Conservation (phyloP, 2,113 vertebrate species). For the Gavia stellata region DNA sequence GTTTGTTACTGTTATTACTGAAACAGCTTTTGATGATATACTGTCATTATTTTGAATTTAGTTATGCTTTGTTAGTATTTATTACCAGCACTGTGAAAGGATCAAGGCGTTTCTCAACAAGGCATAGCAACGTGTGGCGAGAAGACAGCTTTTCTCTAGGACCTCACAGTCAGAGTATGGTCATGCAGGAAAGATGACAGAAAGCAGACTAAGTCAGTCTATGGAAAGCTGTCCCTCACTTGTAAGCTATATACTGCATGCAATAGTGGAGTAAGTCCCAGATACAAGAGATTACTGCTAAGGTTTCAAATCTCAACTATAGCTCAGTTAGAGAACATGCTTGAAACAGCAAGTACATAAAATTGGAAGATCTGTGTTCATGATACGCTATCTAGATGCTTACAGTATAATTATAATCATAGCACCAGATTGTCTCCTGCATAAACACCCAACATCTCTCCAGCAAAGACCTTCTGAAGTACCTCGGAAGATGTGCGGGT, state of each 20-base stretch:
- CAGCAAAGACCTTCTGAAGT: background rate
- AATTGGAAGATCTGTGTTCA: background rate
- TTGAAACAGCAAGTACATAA: background rate
- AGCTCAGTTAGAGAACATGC: background rate
- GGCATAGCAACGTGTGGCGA: rapidly evolving
- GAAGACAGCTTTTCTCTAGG: background rate
- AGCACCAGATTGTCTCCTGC: background rate
- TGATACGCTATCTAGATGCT: background rate
- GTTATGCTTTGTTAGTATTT: background rate
- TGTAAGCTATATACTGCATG: background rate
- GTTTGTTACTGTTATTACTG: background rate
- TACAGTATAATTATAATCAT: background rate
- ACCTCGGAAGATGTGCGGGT: background rate
- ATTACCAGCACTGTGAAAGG: background rate
- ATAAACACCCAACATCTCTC: background rate
- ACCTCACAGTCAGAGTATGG: background rate
- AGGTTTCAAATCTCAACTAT: background rate
- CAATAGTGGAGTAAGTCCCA: background rate
- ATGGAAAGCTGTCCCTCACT: background rate
- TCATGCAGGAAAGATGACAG: background rate
- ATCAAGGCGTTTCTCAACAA: background rate
- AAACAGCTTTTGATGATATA: background rate
- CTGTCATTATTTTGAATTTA: slow-evolving; percentile 9
- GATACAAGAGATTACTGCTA: background rate
- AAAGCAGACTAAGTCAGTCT: background rate